Base-by-base conservation (phyloP, 2,888 invertebrate species). In the Xanthorhoe designata region DNA sequence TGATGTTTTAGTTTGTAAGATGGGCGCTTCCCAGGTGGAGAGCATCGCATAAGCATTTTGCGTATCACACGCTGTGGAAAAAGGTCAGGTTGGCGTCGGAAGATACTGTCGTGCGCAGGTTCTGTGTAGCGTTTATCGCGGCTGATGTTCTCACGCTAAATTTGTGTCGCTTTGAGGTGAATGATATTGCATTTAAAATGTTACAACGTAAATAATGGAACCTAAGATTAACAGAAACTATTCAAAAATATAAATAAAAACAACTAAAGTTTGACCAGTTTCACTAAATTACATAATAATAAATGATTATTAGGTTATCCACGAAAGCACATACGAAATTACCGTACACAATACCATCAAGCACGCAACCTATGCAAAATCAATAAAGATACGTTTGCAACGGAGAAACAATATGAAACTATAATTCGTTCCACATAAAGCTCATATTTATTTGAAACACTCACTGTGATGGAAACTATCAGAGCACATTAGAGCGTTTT, bases 1-100 rank as follows among this genome's bases (percentile, higher is more conserved):
- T 83, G 73, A 85, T 91, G 82, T 91, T 87, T 93, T 94, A 94
- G 94, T 92, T 85, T 86, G 84, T 94, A 83, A 93, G 89, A 83
- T 94, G 94, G 94, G 88, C 89, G 86, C 87, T 92, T 78, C 91
- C 91, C 78, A 88, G 94, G 79, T 94, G 94, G 94, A 90, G 94
- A 75, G 90, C 92, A 73, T 94, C 93, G 74, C 90, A 91, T 88
- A 94, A 91, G 84, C 88, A 87, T 79, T 87, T 89, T 87, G 86
- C 89, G 73, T 91, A 86, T 81, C 86, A 89, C 81, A 80, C 81
- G 75, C 82, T 90, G 76, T 90, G 89, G 86, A 86, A 82, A 83
- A 89, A 94, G 94, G 94, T 94, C 84, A 89, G 91, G 91, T 83
- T 77, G 84, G 83, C 84, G 77, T 74, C 75, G 69, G 68, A 65